Conservation (phyloP, 2,888 invertebrate species). For the Mylabris sibirica region DNA sequence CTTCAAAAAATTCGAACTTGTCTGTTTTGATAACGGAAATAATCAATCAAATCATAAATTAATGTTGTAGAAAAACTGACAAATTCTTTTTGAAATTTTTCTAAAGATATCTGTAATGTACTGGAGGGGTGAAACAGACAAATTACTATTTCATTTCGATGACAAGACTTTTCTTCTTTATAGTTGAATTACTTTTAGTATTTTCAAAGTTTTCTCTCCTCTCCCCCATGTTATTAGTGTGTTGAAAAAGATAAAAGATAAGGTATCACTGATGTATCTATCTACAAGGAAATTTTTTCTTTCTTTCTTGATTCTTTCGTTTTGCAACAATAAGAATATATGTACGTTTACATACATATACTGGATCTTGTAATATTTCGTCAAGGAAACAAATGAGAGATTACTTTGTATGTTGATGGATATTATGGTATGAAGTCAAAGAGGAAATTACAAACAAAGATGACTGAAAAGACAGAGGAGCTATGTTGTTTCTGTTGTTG, state of each 20-base stretch:
- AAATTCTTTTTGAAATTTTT: background rate
- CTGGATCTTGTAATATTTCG: conserved; percentile 25
- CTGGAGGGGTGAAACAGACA: background rate
- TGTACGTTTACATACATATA: background rate
- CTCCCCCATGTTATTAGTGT: background rate
- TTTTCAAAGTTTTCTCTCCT: background rate
- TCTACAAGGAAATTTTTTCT: background rate
- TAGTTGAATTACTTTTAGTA: background rate
- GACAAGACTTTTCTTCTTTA: conserved; percentile 6
- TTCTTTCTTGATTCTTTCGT: background rate
- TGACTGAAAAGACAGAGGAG: conserved; percentile 8
- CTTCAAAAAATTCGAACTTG: conserved; percentile 35
- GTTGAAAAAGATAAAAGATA: conserved; percentile 18
- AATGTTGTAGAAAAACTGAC: conserved; percentile 21
- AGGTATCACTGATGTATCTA: background rate
- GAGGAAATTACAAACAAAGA: conserved; percentile 38
- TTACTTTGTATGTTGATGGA: conserved; percentile 39
- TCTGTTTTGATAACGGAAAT: conserved; percentile 34
- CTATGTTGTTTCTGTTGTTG: conserved; percentile 10
- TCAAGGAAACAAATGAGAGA: conserved; percentile 39
- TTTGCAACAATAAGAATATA: background rate
- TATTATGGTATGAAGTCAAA: conserved; percentile 32
- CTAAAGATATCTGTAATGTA: background rate
- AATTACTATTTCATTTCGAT: conserved; percentile 12
- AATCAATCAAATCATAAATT: conserved; percentile 46